Evolutionary conservation across 2,888 invertebrate species (phyloP), one percentile per base, ranked within the genome.

Genomic region (Platycnemis pennipes): DNA sequence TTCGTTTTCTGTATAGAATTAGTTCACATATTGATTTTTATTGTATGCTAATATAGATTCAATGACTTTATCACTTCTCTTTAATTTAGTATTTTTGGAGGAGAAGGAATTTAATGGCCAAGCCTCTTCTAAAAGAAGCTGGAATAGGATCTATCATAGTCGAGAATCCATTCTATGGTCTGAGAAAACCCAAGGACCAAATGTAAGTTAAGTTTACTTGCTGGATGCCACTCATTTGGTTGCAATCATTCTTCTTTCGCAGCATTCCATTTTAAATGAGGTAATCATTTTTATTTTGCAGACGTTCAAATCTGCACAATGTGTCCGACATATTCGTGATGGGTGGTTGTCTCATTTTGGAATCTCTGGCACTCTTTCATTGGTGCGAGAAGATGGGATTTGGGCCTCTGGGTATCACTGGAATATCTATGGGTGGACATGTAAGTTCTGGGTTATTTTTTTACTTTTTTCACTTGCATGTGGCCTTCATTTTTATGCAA

Each of bases 301-400:
- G 98, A 94, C 98, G 99, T 63, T 99, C 99, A 1, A 98, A 98
- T 95, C 97, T 99, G 94, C 98, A 98, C 96, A 98, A 99, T 97
- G 99, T 99, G 5, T 99, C 99, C 42, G 99, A 99, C 96, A 98
- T 99, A 96, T 99, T 99, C 97, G 99, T 99, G 95, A 99, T 99
- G 99, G 99, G 99, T 94, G 99, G 99, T 87, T 99, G 99, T 96
- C 97, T 99, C 94, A 98, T 99, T 95, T 97, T 99, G 95, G 99
- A 99, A 97, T 98, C 99, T 85, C 97, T 99, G 95, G 99, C 98
- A 94, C 97, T 99, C 95, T 97, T 99, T 95, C 98, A 99, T 96
- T 99, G 99, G 99, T 99, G 99, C 96, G 99, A 99, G 96, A 97
- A 97, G 94, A 97, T 98, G 96, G 99, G 99, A 26, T 98, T 98